These are phyloP conservation scores for Laticauda colubrina DNA, from an alignment of 2,113 vertebrate genomes.

Conservation along the genomic window DNA sequence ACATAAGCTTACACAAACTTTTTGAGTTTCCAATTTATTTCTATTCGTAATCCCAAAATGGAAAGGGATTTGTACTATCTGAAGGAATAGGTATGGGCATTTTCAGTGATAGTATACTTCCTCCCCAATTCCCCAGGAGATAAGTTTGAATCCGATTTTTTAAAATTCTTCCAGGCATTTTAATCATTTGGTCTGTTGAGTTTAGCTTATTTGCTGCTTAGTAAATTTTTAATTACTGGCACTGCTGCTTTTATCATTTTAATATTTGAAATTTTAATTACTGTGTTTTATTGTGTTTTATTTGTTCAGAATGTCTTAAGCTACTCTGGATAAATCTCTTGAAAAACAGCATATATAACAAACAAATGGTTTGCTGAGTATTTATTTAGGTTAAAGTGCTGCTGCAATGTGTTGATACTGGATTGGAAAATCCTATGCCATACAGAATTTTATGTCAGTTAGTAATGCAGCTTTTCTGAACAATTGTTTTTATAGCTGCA, in stretches of 20 bases:
- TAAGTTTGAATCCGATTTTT: background rate
- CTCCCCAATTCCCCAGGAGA: background rate
- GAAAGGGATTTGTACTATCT: background rate
- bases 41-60: background rate
- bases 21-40: background rate
- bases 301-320: background rate
- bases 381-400: background rate
- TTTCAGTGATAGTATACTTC: background rate
- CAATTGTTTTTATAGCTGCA: background rate
- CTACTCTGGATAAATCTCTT: background rate
- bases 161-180: background rate
- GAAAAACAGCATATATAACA: background rate
- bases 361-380: background rate
- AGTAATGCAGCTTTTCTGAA: background rate
- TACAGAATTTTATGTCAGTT: background rate
- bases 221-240: background rate
- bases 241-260: background rate
- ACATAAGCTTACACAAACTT: background rate
- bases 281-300: background rate
- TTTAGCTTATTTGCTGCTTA: background rate
- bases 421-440: background rate
- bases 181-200: background rate
- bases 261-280: background rate
- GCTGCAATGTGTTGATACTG: background rate
- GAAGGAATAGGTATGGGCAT: background rate